These are phyloP conservation scores for Aleiodes leptofemur DNA, from an alignment of 2,888 invertebrate species.

Conservation along the genomic window DNA sequence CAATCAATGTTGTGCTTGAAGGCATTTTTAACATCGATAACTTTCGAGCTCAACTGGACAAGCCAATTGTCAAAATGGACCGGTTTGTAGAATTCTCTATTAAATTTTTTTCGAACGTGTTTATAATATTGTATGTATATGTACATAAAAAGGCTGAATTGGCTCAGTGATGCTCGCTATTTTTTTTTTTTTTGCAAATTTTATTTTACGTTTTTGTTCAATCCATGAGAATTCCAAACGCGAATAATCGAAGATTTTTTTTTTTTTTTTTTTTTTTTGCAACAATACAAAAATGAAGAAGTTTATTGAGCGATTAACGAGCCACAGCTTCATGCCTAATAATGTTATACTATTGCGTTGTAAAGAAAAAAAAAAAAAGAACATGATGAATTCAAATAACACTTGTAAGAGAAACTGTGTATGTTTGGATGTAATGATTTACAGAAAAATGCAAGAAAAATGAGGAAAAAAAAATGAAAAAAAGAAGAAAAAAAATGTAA, in stretches of 20 bases:
- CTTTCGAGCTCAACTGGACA: slow-evolving; percentile 6
- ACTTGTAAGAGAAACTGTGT: slow-evolving; percentile 1
- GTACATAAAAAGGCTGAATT: no score
- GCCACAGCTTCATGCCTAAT: neutral
- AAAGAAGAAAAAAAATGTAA: neutral
- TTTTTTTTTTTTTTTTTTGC: neutral
- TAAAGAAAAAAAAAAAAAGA: neutral
- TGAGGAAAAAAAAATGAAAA: neutral
- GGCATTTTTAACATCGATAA: neutral
- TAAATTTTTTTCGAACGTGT: neutral
- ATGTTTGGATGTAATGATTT: no score
- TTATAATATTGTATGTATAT: no score
- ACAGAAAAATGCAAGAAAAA: neutral
- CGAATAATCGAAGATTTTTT: neutral
- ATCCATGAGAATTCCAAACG: neutral
- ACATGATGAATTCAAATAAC: slow-evolving; percentile 4
- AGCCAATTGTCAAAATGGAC: slow-evolving; percentile 10
- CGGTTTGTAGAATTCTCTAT: slow-evolving; percentile 19
- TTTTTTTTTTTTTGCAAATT: no score
- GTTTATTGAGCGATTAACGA: slow-evolving; percentile 12
- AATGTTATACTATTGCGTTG: slow-evolving; percentile 2
- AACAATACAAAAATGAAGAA: neutral
- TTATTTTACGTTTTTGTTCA: neutral
- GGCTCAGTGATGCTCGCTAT: no score
- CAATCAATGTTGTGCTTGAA: no score